These are phyloP conservation scores for Zaprionus taronus DNA, from an alignment of 1,140 invertebrate genomes.

Conservation along the genomic window DNA sequence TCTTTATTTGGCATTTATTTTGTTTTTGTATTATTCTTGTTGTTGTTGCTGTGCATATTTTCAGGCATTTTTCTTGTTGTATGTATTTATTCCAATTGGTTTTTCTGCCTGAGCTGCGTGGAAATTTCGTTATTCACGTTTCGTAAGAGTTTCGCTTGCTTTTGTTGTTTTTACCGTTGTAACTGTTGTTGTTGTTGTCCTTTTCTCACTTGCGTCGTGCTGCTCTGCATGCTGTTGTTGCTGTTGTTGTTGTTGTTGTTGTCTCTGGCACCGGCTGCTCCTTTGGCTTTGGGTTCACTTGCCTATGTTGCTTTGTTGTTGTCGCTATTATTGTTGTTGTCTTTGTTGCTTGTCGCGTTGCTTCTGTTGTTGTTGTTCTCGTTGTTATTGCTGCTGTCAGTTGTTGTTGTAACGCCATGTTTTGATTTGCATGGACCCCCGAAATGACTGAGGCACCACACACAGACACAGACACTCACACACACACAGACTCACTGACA, in stretches of 20 bases:
- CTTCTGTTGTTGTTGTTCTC: conserved; percentile 21
- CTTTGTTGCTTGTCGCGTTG: neutral
- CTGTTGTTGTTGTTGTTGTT: conserved; percentile 26
- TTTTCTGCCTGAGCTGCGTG: conserved; percentile 6
- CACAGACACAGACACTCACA: neutral
- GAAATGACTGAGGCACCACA: conserved; percentile 15
- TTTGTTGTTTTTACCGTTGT: conserved; percentile 1
- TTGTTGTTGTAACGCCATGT: conserved; percentile 71
- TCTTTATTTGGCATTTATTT: conserved; percentile 3
- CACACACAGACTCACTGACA: neutral
- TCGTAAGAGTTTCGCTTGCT: conserved; percentile 43
- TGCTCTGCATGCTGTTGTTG: conserved; percentile 22
- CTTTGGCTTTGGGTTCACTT: conserved; percentile 27
- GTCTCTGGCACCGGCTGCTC: conserved; percentile 36
- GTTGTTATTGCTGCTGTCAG: conserved; percentile 26
- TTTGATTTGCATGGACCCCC: conserved; percentile 63
- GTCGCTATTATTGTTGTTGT: conserved; percentile 6
- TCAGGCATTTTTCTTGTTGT: neutral
- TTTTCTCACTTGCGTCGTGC: conserved; percentile 30
- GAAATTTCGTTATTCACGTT: conserved; percentile 47
- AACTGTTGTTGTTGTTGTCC: conserved; percentile 4
- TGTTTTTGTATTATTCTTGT: conserved; percentile 8
- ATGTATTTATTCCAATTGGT: conserved; percentile 8
- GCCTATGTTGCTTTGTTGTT: conserved; percentile 23
- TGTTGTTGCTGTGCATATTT: conserved; percentile 15